These are phyloP conservation scores for Phymanthus crucifer DNA, from an alignment of 92 coral and sea anemone species.

Conservation along the genomic window DNA sequence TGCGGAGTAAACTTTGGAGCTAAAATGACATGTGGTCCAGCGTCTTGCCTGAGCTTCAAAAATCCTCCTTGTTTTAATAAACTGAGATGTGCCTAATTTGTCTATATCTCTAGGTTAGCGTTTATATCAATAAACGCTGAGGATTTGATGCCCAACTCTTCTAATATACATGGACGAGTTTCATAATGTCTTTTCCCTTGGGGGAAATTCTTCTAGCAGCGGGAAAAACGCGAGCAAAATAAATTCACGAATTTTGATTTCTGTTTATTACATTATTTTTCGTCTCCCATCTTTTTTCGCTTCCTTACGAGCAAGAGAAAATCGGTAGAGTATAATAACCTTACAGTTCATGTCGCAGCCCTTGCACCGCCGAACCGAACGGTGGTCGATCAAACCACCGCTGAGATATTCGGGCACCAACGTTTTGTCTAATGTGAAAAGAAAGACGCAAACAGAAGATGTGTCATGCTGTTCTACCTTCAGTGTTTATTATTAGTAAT, in stretches of 20 bases:
- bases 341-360: neutral
- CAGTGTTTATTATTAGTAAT: neutral
- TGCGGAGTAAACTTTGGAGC: constrained; percentile 6
- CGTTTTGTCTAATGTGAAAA: neutral
- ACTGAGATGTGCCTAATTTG: neutral
- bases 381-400: neutral
- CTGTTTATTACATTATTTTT: neutral
- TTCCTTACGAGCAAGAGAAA: neutral
- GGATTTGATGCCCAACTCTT: neutral
- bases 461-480: neutral
- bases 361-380: too few species aligned
- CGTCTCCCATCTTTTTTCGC: neutral
- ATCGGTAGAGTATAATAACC: neutral
- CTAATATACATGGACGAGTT: neutral
- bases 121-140: neutral
- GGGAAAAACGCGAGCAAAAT: neutral
- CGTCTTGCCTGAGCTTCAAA: neutral
- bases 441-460: neutral
- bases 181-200: neutral
- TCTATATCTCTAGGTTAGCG: neutral
- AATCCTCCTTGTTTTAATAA: neutral
- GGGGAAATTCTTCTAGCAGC: neutral
- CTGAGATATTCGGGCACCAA: neutral
- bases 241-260: neutral
- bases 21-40: neutral